phyloP scores from a whole-genome alignment of 2,888 invertebrate species.

The Drosophila parthenogenetica region DNA sequence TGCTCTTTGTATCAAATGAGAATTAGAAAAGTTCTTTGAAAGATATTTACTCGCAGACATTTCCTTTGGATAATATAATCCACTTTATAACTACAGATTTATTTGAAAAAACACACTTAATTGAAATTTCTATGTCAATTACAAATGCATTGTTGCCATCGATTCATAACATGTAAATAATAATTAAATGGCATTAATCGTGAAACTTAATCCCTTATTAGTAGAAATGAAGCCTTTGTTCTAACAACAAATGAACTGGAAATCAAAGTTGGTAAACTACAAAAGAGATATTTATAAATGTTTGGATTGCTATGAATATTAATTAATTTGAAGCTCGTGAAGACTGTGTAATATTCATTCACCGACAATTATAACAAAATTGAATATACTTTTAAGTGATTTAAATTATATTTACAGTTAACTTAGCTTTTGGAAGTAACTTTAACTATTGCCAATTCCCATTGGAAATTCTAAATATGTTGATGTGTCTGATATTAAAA shows the following conservation, averaged over 20 bases:
- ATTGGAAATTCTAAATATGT: no score
- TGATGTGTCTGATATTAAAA: background rate
- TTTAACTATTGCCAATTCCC: no score
- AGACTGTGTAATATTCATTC: background rate
- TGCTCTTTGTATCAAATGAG: constrained; percentile 21
- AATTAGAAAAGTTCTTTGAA: constrained; percentile 12
- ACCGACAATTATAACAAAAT: background rate
- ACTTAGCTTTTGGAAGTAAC: background rate
- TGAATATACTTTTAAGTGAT: no score
- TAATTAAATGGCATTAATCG: background rate
- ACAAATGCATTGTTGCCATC: background rate
- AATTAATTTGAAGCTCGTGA: background rate
- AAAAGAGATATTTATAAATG: no score
- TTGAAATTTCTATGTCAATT: background rate
- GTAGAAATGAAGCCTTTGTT: background rate
- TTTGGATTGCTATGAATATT: no score
- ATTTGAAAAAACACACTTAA: background rate
- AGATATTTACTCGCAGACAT: constrained; percentile 6
- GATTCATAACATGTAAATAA: background rate
- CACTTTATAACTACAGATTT: constrained; percentile 3
- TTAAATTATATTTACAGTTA: no score
- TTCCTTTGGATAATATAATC: constrained; percentile 3
- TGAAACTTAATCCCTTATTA: background rate
- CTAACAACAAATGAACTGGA: background rate
- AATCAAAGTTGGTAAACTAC: no score